Conservation (phyloP, 2,113 vertebrate genomes). For the Seriola dumerili region DNA sequence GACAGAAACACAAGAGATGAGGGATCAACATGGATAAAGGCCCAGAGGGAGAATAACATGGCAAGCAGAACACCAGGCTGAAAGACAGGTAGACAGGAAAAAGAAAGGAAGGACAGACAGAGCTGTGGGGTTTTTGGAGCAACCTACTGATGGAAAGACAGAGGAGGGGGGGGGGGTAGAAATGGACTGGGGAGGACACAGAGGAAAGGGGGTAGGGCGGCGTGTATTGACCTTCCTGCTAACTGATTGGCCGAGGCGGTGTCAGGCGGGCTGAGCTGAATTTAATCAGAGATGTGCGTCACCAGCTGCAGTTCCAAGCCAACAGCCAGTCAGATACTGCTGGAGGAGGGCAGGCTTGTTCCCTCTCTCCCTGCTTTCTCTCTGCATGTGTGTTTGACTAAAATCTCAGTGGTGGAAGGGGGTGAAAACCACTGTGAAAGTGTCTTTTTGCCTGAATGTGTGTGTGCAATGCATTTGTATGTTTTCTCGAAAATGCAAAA, state of each 20-base stretch:
- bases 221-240: slow-evolving; percentile 44
- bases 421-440: slow-evolving; percentile 14
- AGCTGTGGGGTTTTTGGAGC: slow-evolving; percentile 63
- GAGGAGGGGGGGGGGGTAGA: slow-evolving; percentile 25
- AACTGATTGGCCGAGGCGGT: slow-evolving; percentile 66
- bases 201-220: slow-evolving; percentile 62
- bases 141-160: slow-evolving; percentile 64
- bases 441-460: background rate
- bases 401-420: slow-evolving; percentile 5
- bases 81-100: slow-evolving; percentile 40
- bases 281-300: slow-evolving; percentile 89
- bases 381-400: slow-evolving; percentile 28
- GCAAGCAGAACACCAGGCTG: slow-evolving; percentile 9
- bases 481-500: slow-evolving; percentile 6
- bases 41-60: slow-evolving; percentile 26
- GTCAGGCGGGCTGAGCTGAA: slow-evolving; percentile 80
- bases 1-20: slow-evolving; percentile 23
- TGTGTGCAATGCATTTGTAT: slow-evolving; percentile 1
- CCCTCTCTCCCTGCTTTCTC: slow-evolving; percentile 9
- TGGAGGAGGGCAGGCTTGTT: slow-evolving; percentile 71
- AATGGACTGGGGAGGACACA: slow-evolving; percentile 48
- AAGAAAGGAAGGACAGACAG: slow-evolving; percentile 64
- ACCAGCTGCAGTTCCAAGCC: slow-evolving; percentile 84
- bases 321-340: slow-evolving; percentile 76
- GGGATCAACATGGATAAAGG: slow-evolving; percentile 35